These are phyloP conservation scores for Parambassis ranga DNA, from an alignment of 2,797 vertebrate species.

Conservation along the genomic window DNA sequence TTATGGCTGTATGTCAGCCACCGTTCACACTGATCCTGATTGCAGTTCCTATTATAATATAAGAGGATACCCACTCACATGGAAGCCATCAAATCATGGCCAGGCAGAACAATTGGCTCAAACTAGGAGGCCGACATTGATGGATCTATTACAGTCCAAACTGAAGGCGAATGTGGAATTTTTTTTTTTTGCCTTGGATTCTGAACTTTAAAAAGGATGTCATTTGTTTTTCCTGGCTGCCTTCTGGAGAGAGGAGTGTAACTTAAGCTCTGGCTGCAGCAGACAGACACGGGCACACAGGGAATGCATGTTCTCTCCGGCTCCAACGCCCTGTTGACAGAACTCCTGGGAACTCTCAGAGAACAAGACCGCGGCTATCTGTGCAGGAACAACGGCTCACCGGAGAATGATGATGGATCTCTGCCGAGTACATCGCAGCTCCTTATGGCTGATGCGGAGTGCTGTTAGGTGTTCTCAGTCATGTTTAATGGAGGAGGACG, in stretches of 20 bases:
- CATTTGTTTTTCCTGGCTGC: conserved; percentile 68
- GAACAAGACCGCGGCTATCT: conserved; percentile 11
- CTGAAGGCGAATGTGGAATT: conserved; percentile 2
- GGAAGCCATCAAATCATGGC: conserved; percentile 67
- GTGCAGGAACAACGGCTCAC: neutral
- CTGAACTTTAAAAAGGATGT: conserved; percentile 55
- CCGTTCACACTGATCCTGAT: conserved; percentile 58
- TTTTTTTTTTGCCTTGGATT: conserved; percentile 11
- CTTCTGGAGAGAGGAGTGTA: conserved; percentile 42
- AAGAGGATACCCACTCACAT: conserved; percentile 66
- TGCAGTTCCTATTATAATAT: conserved; percentile 56
- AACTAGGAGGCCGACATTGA: conserved; percentile 53
- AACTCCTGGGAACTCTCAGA: conserved; percentile 34
- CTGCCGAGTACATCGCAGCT: neutral
- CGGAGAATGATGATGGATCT: conserved; percentile 15
- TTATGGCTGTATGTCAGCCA: conserved; percentile 55
- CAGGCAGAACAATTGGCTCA: conserved; percentile 56
- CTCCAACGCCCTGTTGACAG: conserved; percentile 38
- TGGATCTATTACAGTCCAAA: conserved; percentile 60
- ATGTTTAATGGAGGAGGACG: neutral
- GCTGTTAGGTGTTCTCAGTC: neutral
- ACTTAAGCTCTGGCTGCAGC: conserved; percentile 44
- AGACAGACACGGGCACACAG: conserved; percentile 40
- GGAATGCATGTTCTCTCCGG: conserved; percentile 34
- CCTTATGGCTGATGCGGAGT: neutral